phyloP scores from a whole-genome alignment of 92 coral and sea anemone species.

The Paramuricea clavata region DNA sequence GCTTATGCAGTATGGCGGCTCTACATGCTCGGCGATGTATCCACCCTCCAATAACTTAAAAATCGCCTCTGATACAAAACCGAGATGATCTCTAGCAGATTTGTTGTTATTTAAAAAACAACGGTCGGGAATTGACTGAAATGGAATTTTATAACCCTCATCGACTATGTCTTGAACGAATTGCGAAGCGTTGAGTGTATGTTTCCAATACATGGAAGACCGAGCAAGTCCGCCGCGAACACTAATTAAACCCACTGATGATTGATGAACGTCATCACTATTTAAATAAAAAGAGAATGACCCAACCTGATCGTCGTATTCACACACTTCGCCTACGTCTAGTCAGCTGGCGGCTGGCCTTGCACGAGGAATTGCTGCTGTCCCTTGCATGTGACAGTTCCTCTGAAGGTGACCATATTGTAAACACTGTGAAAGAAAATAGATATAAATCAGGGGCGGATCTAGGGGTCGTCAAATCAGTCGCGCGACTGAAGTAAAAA shows the following conservation, averaged over 20 bases:
- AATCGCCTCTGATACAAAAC: slow-evolving; percentile 48
- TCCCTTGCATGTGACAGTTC: no score
- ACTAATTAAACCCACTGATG: neutral
- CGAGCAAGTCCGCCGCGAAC: neutral
- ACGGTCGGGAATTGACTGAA: slow-evolving; percentile 45
- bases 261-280: neutral
- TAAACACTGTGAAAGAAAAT: neutral
- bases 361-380: no score
- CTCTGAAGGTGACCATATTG: neutral
- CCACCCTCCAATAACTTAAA: slow-evolving; percentile 28
- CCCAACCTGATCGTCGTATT: neutral
- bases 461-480: no score
- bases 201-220: neutral
- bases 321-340: neutral
- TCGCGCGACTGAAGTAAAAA: no score
- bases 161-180: slow-evolving; percentile 31
- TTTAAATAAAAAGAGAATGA: neutral
- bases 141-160: slow-evolving; percentile 46
- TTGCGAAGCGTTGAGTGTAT: neutral
- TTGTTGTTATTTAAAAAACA: slow-evolving; percentile 52
- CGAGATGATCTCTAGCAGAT: slow-evolving; percentile 44
- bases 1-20: slow-evolving; percentile 51
- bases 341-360: no score
- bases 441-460: neutral
- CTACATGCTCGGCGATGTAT: slow-evolving; percentile 41